These are phyloP conservation scores for Triplophysa bombifrons DNA, from an alignment of 2,797 vertebrate genomes.

Conservation along the genomic window DNA sequence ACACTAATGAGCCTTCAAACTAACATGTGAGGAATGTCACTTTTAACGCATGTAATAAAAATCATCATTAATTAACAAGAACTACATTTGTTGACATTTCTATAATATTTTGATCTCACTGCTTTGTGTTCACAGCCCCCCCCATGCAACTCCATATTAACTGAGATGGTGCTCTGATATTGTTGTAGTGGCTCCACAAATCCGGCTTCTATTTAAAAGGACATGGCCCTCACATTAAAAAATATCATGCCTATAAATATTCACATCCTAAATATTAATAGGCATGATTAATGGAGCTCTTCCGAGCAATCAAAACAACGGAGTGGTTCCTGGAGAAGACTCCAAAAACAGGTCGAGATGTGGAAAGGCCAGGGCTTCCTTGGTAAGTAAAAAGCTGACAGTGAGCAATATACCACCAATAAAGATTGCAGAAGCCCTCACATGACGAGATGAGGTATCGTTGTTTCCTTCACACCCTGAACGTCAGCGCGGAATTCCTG, in stretches of 20 bases:
- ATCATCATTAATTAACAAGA: too few relatives aligned
- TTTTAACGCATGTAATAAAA: too few relatives aligned
- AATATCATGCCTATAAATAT: not conserved
- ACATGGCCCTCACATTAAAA: not conserved
- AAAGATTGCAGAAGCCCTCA: slow-evolving; percentile 62
- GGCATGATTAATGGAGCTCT: slow-evolving; percentile 7
- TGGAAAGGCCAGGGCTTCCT: slow-evolving; percentile 56
- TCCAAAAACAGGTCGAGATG: slow-evolving; percentile 31
- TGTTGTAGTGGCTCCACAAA: not conserved
- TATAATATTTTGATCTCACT: too few relatives aligned
- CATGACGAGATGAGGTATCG: slow-evolving; percentile 61
- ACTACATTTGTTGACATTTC: too few relatives aligned
- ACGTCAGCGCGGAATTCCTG: slow-evolving; percentile 55
- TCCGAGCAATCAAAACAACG: slow-evolving; percentile 15
- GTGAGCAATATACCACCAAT: slow-evolving; percentile 64
- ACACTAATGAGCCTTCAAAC: slow-evolving; percentile 64
- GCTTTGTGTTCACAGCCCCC: too few relatives aligned
- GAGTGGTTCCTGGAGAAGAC: slow-evolving; percentile 13
- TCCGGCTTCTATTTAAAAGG: slow-evolving; percentile 1
- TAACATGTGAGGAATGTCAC: slow-evolving; percentile 34
- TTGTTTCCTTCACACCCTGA: slow-evolving; percentile 51
- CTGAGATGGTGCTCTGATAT: too few relatives aligned
- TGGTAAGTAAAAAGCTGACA: slow-evolving; percentile 65
- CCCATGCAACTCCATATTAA: not conserved
- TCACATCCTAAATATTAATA: slow-evolving; percentile 18